Percentiles rank a stretch among this genome's conserved stretches.
Evolutionary conservation across 1,140 invertebrate genomes (phyloP).

Genomic region (Caenorhabditis remanei): DNA sequence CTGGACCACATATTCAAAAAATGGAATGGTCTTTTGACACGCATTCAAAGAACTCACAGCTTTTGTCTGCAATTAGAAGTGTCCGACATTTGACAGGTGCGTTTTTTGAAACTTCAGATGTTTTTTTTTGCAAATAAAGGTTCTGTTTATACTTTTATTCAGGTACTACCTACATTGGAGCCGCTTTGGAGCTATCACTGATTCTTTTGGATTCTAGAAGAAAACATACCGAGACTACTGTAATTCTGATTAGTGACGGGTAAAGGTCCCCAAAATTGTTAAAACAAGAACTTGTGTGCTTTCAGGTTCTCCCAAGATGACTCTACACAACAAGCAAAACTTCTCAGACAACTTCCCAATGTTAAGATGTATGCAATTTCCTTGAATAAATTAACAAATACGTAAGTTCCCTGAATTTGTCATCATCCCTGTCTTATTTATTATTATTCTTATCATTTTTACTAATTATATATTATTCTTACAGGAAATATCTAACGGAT

Average conservation of each 20-base stretch:
- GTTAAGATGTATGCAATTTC: constrained; percentile 51
- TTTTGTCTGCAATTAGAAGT: constrained; percentile 46
- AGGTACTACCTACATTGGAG: constrained; percentile 48
- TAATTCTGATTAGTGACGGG: constrained; percentile 31
- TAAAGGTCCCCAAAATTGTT: neutral
- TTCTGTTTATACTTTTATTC: neutral
- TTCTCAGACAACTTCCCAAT: constrained; percentile 23
- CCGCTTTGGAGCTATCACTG: constrained; percentile 12
- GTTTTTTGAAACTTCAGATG: neutral
- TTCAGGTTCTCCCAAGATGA: constrained; percentile 37
- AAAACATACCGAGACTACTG: constrained; percentile 3
- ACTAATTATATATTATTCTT: neutral
- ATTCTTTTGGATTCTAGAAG: constrained; percentile 31
- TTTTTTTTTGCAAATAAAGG: no score
- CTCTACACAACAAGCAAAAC: constrained; percentile 17
- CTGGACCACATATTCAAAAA: constrained; percentile 39
- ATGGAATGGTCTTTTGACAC: constrained; percentile 53
- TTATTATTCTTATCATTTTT: neutral
- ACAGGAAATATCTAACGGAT: constrained; percentile 38
- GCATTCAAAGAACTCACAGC: constrained; percentile 45
- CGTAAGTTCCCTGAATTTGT: neutral
- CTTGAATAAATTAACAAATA: constrained; percentile 35
- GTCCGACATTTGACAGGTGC: constrained; percentile 50
- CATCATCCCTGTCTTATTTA: neutral
- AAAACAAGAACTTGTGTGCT: neutral